A percentile compares a stretch with the other conserved stretches of the same genome.
phyloP scores from a whole-genome alignment of 2,797 vertebrate genomes.

The Odontamblyopus rebecca region DNA sequence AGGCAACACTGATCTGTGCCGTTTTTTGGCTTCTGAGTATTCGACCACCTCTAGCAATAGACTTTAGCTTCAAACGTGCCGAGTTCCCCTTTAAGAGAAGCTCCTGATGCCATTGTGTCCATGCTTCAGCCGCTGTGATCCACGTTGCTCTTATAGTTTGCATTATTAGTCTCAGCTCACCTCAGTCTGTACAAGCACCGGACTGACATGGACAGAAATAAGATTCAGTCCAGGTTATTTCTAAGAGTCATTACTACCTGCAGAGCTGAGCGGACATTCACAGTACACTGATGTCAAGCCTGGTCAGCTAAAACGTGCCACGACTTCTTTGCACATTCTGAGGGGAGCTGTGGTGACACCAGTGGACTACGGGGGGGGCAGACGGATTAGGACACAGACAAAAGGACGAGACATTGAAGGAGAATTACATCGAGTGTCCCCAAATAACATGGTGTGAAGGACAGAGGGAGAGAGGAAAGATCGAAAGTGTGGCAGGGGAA shows the following conservation, averaged over 20 bases:
- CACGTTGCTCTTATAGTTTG: constrained; percentile 47
- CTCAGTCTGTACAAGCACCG: constrained; percentile 40
- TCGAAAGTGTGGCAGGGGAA: constrained; percentile 15
- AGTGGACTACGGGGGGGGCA: constrained; percentile 41
- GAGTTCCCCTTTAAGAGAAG: not conserved
- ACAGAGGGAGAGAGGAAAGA: not conserved
- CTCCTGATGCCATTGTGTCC: constrained; percentile 16
- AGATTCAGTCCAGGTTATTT: constrained; percentile 39
- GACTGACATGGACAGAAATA: constrained; percentile 49
- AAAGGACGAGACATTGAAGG: constrained; percentile 49
- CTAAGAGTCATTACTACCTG: constrained; percentile 66
- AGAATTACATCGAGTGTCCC: constrained; percentile 42
- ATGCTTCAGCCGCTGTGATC: constrained; percentile 19
- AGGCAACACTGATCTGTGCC: no score
- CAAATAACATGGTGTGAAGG: not conserved
- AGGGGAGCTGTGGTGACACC: constrained; percentile 55
- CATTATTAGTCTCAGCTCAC: constrained; percentile 51
- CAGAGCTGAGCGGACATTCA: constrained; percentile 57
- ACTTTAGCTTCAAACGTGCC: no score
- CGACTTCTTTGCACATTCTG: constrained; percentile 45
- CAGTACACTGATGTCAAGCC: constrained; percentile 46
- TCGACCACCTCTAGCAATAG: no score
- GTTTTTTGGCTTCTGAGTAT: no score
- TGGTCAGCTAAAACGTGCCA: constrained; percentile 46
- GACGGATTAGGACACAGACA: constrained; percentile 30